Evolutionary conservation across 2,113 vertebrate species (phyloP), one percentile per base, ranked within the genome.

Genomic region (Stigmatopora nigra): DNA sequence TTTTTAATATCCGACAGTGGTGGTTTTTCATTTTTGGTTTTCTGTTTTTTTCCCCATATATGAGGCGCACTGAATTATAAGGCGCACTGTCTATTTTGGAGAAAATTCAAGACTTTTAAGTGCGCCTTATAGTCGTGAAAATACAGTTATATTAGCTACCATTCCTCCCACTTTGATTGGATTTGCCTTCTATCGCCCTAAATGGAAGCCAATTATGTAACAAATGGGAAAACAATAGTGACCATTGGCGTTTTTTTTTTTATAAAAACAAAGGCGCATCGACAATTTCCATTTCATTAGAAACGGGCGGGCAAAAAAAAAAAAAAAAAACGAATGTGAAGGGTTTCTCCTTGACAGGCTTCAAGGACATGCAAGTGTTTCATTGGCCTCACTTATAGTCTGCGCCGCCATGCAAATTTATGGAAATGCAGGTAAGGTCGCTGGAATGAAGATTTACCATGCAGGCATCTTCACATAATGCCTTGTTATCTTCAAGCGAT

Each of bases 361-460:
- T 79, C 71, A 88, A 85, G 84, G 84, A 82, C 80, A 65, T 20
- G 63, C 38, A 69, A 64, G 41, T 19, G 62, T 78, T 73, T 56
- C 53, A 62, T 17, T 17, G 67, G 63, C n/a, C 20, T 56, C 67
- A 76, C 62, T 78, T 72, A 68, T 66, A 59, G 53, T 66, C 46
- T 57, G 65, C 75, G 78, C 69, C 75, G 61, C 5, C 1, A 81
- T 84, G 72, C 69, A 79, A 77, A 74, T 83, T 65, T 84, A 78
- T 87, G 82, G 76, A 85, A 85, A 83, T 79, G 64, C 45, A 67
- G 45, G 53, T 76, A 60, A 53, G 61, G 41, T 35, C 60, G 48
- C 61, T 5, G 35, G 60, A 57, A 73, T 64, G 57, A 72, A 80
- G 65, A 76, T 77, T 81, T 66, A 80, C 64, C 68, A 61, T 72